These are phyloP conservation scores for Dicyrtoma fusca DNA, from an alignment of 2,888 invertebrate genomes.

Conservation along the genomic window DNA sequence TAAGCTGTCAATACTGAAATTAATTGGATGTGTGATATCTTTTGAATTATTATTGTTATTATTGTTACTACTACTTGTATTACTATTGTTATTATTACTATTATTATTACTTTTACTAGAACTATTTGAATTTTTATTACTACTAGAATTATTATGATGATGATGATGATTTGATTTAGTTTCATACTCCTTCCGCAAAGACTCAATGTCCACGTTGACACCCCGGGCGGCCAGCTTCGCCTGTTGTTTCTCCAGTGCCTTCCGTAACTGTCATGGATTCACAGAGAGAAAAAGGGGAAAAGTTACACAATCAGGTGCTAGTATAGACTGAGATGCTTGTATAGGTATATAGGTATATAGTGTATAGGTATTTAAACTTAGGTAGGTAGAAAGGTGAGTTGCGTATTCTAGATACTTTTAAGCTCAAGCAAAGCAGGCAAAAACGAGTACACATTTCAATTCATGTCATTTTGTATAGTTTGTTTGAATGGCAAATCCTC, in stretches of 20 bases:
- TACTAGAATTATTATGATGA: background rate
- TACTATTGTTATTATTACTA: slow-evolving; percentile 9
- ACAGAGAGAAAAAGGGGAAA: slow-evolving; percentile 3
- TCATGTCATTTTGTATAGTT: no score
- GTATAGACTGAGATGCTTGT: no score
- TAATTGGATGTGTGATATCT: slow-evolving; percentile 42
- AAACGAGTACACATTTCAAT: background rate
- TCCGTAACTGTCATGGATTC: slow-evolving; percentile 68
- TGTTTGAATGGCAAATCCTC: no score
- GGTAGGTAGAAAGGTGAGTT: no score
- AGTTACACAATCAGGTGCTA: no score
- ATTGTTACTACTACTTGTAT: slow-evolving; percentile 13
- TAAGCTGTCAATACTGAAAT: slow-evolving; percentile 47
- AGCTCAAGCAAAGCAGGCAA: no score
- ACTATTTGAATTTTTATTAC: slow-evolving; percentile 15
- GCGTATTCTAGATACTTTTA: no score
- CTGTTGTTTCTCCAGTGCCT: slow-evolving; percentile 89
- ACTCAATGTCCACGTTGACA: slow-evolving; percentile 83
- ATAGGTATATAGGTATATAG: no score
- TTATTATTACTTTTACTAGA: slow-evolving; percentile 28
- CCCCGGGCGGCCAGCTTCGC: slow-evolving; percentile 77
- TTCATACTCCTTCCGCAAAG: slow-evolving; percentile 76
- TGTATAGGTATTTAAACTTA: no score
- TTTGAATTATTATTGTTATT: slow-evolving; percentile 23
- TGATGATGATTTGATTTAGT: slow-evolving; percentile 26